Base-by-base conservation (phyloP, 2,888 invertebrate species). In the Pammene fasciana region DNA sequence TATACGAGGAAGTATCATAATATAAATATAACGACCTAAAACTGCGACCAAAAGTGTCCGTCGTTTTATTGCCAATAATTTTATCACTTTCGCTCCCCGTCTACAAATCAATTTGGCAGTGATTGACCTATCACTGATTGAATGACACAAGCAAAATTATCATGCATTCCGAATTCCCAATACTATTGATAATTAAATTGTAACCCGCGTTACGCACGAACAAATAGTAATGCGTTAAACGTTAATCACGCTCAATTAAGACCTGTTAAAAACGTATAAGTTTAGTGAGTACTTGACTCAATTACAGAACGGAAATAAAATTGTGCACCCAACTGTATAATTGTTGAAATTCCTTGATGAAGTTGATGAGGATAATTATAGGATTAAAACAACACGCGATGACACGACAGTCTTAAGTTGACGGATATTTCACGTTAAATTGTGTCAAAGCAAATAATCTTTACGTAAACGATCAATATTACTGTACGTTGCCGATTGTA, bases 341-440 rank as follows among this genome's bases (percentile, higher is more conserved):
- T 52, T 62, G 62, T 41, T 62, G 52, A 62, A 62, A 18, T 62
- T 62, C 62, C 62, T 62, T 52, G 52, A 62, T 50, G 50, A 50
- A 9, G 9, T 41, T 62, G 16, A 62, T 41, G n/a, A 26, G 18
- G n/a, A 18, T 52, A 52, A 62, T 52, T 62, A 52, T 16, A 4
- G 41, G 18, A 5, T 1, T n/a, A 48, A 59, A 61, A 48, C n/a
- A 14, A 34, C 16, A 16, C n/a, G n/a, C 18, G 6, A 36, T 4
- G 7, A 11, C 34, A 13, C 8, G n/a, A 34, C 46, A 48, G 38
- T 34, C 38, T 9, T 41, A 62, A 41, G 16, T 41, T 50, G 50
- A 62, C 50, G 50, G 50, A 54, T 34, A 54, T 54, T 34, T 34
- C 54, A 54, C 8, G 54, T 54, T 54, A 34, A 34, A n/a, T 54